phyloP scores from a whole-genome alignment of 2,888 invertebrate species.

The Caenorhabditis sp. region DNA sequence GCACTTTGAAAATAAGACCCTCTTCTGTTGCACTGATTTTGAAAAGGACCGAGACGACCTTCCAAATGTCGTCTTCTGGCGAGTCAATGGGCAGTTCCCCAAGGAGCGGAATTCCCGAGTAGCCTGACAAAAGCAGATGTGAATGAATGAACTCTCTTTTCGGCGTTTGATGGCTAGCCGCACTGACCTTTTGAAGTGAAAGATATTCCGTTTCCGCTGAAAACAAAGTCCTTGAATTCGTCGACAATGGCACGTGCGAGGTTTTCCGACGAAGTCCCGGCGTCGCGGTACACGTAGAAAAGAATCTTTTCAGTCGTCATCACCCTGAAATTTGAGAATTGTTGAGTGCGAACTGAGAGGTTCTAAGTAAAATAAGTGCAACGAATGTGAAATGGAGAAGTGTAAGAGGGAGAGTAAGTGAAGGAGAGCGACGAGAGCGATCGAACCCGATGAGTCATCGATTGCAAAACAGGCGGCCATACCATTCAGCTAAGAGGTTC shows the following conservation, averaged over 20 bases:
- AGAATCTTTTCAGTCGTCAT: conserved; percentile 52
- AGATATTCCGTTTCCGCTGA: conserved; percentile 47
- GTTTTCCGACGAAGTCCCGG: conserved; percentile 59
- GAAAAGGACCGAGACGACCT: conserved; percentile 64
- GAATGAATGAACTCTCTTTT: conserved; percentile 16
- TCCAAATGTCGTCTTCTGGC: conserved; percentile 65
- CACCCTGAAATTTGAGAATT: conserved; percentile 37
- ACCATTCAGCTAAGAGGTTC: no score
- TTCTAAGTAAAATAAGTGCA: conserved; percentile 31
- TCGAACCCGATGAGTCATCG: background rate
- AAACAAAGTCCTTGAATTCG: conserved; percentile 63
- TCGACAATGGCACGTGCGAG: conserved; percentile 59
- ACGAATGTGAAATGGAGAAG: background rate
- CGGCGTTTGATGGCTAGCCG: conserved; percentile 10
- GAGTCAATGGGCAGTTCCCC: conserved; percentile 57
- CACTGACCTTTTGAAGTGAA: conserved; percentile 54
- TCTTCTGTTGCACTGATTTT: conserved; percentile 58
- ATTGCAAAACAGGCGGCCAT: no score
- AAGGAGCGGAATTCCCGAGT: conserved; percentile 65
- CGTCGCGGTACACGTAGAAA: conserved; percentile 64
- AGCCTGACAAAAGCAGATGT: conserved; percentile 54
- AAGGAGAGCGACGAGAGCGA: background rate
- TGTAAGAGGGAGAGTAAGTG: background rate
- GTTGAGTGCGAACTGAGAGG: background rate
- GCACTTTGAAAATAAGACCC: conserved; percentile 63